phyloP scores from a whole-genome alignment of 2,113 vertebrate species.

The Eulacestoma nigropectus region DNA sequence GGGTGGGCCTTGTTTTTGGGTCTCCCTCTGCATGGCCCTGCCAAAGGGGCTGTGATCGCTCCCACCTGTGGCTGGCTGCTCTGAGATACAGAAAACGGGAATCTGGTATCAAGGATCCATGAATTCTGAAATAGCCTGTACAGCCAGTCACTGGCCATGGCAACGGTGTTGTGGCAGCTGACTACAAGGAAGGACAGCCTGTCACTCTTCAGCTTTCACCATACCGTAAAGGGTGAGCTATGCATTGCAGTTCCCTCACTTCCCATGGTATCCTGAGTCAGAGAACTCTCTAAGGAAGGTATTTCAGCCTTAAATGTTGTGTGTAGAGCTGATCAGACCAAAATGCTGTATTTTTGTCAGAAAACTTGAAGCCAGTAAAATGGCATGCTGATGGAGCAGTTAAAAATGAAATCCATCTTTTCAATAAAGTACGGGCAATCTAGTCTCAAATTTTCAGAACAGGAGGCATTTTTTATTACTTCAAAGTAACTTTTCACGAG shows the following conservation, averaged over 20 bases:
- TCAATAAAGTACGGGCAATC: not conserved
- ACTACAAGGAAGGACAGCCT: not conserved
- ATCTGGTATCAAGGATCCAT: not conserved
- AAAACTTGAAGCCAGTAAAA: not conserved
- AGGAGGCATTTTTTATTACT: not conserved
- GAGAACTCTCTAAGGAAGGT: not conserved
- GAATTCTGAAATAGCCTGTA: not conserved
- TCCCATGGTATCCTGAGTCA: accelerated
- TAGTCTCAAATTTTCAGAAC: not conserved
- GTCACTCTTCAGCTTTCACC: not conserved
- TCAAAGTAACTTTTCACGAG: not conserved
- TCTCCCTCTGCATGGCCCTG: not conserved
- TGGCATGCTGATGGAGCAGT: not conserved
- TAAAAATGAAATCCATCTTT: not conserved
- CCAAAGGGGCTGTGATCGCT: not conserved
- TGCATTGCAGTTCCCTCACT: not conserved
- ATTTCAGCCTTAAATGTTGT: not conserved
- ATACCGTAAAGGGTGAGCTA: not conserved
- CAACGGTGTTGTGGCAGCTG: not conserved
- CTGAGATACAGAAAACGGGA: not conserved
- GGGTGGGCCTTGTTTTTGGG: not conserved
- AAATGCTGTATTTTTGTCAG: not conserved
- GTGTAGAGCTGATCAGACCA: not conserved
- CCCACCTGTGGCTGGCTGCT: not conserved
- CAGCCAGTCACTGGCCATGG: not conserved